These are phyloP conservation scores for Mus musculus DNA, from an alignment of 2,113 vertebrate species.

Conservation along the genomic window DNA sequence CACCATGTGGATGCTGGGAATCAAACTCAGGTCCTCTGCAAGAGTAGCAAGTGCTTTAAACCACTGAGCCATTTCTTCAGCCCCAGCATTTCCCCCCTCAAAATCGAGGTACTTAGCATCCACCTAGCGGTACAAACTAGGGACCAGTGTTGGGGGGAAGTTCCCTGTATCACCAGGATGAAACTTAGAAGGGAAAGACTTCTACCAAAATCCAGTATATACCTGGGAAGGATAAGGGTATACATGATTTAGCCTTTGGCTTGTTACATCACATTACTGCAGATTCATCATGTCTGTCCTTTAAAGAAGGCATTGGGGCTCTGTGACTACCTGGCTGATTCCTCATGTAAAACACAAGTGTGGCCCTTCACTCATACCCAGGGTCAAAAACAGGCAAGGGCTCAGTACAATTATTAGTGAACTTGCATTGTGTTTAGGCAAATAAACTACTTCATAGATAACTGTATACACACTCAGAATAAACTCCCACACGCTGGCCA, in stretches of 20 bases:
- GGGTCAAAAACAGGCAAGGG: background rate
- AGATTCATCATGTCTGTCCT: background rate
- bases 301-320: background rate
- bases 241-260: background rate
- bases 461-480: background rate
- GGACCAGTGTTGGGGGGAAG: background rate
- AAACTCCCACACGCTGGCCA: background rate
- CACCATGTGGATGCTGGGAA: no score
- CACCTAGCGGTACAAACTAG: conserved; percentile 21
- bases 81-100: no score
- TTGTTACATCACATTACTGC: background rate
- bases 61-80: background rate
- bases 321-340: background rate
- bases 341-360: background rate
- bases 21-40: background rate
- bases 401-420: background rate
- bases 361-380: background rate
- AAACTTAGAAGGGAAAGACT: background rate
- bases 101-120: background rate
- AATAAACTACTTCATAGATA: background rate
- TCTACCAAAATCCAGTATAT: background rate
- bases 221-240: background rate
- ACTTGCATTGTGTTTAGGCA: conserved; percentile 51
- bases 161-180: background rate
- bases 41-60: background rate